Conservation (phyloP, 1,140 invertebrate species). For the Leptopilina clavipes region DNA sequence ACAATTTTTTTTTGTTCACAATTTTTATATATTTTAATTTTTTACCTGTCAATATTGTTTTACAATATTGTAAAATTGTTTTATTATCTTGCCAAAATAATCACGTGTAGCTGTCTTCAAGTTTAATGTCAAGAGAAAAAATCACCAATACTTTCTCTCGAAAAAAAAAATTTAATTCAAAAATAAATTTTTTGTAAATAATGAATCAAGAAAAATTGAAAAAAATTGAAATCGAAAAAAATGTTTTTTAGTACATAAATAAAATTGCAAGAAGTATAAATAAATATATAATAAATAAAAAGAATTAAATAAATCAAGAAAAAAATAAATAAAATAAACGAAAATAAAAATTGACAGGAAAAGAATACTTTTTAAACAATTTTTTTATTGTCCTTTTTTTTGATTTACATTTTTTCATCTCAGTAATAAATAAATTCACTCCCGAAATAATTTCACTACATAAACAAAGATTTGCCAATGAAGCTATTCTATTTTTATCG, state of each 20-base stretch:
- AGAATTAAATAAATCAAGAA: too few relatives aligned
- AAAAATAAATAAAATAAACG: too few relatives aligned
- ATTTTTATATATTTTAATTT: background rate
- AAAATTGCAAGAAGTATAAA: too few relatives aligned
- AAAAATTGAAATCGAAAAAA: too few relatives aligned
- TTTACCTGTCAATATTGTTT: background rate
- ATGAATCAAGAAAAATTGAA: too few relatives aligned
- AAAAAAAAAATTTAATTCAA: too few relatives aligned
- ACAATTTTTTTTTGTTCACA: too few relatives aligned
- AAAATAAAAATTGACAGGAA: background rate
- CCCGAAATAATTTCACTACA: constrained; percentile 8
- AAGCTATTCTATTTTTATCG: background rate
- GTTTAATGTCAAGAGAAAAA: background rate
- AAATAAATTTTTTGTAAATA: too few relatives aligned
- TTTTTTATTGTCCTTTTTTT: background rate
- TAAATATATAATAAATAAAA: too few relatives aligned
- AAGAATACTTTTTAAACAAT: background rate
- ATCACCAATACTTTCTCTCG: too few relatives aligned
- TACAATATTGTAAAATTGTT: background rate
- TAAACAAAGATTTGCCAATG: background rate
- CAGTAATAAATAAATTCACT: background rate
- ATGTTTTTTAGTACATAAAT: too few relatives aligned
- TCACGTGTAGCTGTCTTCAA: background rate
- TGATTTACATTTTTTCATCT: background rate
- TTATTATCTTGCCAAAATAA: background rate